Evolutionary conservation across 2,797 vertebrate species (phyloP).

Genomic region (Enoplosus armatus): DNA sequence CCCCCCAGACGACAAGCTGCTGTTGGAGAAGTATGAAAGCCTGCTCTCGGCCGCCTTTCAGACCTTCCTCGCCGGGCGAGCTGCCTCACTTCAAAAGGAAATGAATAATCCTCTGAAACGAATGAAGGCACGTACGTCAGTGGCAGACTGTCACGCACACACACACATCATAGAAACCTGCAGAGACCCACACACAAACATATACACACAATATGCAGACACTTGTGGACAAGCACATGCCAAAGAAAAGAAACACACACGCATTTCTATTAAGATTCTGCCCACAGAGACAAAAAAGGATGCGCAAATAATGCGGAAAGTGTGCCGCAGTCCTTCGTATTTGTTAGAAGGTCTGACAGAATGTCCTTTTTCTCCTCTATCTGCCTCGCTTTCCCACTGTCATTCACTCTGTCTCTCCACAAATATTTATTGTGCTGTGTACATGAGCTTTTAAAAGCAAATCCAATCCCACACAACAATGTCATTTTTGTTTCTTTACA

Average conservation of each 20-base stretch:
- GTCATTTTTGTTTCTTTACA: conserved; percentile 49
- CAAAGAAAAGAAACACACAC: conserved; percentile 51
- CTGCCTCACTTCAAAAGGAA: conserved; percentile 97
- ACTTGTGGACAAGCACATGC: conserved; percentile 63
- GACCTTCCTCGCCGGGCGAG: conserved; percentile 98
- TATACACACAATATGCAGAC: conserved; percentile 57
- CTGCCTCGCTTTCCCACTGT: conserved; percentile 46
- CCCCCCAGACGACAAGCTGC: conserved; percentile 98
- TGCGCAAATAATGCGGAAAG: conserved; percentile 66
- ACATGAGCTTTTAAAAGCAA: conserved; percentile 60
- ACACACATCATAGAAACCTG: conserved; percentile 53
- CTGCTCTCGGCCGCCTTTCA: conserved; percentile 97
- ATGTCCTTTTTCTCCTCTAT: conserved; percentile 62
- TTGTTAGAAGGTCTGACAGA: conserved; percentile 62
- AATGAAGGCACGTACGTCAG: conserved; percentile 96
- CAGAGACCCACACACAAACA: conserved; percentile 61
- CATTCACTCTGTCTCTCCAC: conserved; percentile 54
- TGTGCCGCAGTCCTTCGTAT: conserved; percentile 68
- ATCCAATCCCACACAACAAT: conserved; percentile 63
- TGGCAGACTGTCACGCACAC: conserved; percentile 69
- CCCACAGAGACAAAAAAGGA: conserved; percentile 69
- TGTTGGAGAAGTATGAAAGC: conserved; percentile 98
- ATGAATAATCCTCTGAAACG: conserved; percentile 99
- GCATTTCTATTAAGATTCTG: conserved; percentile 73
- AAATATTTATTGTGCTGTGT: conserved; percentile 59